phyloP scores from a whole-genome alignment of 2,888 invertebrate species.

The Cremastinae sp. region DNA sequence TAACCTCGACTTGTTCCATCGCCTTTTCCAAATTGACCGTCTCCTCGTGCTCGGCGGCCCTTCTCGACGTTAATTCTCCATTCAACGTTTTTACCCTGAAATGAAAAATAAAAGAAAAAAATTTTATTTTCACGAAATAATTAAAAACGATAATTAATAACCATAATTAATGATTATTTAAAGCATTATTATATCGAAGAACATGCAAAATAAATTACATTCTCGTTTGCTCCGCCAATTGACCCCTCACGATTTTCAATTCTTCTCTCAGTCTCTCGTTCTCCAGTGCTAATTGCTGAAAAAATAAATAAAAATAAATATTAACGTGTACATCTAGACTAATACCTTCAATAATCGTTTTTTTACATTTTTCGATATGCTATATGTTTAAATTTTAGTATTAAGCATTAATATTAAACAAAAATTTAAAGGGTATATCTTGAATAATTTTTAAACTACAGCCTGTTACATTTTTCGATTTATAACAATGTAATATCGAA shows the following conservation, averaged over 20 bases:
- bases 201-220: conserved; percentile 70
- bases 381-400: no score
- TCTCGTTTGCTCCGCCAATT: conserved; percentile 81
- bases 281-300: conserved; percentile 75
- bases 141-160: neutral
- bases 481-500: no score
- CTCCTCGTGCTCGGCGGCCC: conserved; percentile 82
- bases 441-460: no score
- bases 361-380: neutral
- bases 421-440: no score
- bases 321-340: no score
- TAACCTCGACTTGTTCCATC: conserved; percentile 83
- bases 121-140: neutral
- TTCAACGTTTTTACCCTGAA: conserved; percentile 82
- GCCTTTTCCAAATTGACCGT: conserved; percentile 82
- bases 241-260: conserved; percentile 82
- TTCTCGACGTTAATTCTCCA: conserved; percentile 81
- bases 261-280: conserved; percentile 83
- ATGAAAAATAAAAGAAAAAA: conserved; percentile 61
- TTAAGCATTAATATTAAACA: no score
- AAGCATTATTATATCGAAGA: no score
- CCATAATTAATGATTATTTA: no score
- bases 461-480: no score
- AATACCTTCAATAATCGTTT: no score
- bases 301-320: conserved; percentile 33